Conservation (phyloP, 2,113 vertebrate genomes). For the Esox niger region DNA sequence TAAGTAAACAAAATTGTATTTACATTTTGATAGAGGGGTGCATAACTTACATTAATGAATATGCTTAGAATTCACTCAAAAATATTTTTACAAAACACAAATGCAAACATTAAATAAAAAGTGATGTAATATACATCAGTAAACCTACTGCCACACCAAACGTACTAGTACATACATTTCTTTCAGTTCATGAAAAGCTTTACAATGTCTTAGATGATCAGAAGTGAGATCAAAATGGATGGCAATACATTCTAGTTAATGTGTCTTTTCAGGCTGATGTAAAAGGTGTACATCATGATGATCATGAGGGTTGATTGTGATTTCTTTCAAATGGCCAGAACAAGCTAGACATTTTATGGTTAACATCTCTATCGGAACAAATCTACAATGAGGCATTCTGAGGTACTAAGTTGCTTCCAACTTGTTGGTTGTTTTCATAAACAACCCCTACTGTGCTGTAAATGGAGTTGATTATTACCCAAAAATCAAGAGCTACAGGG, state of each 20-base stretch:
- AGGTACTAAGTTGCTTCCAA: constrained; percentile 65
- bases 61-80: too few relatives aligned
- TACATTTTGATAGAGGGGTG: constrained; percentile 16
- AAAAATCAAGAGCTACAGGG: constrained; percentile 29
- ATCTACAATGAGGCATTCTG: constrained; percentile 45
- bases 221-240: constrained; percentile 44
- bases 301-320: constrained; percentile 40
- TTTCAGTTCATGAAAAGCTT: constrained; percentile 34
- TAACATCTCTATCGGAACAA: constrained; percentile 33
- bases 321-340: constrained; percentile 32
- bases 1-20: constrained; percentile 48
- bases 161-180: constrained; percentile 67
- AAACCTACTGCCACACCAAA: constrained; percentile 52
- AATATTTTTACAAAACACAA: constrained; percentile 33
- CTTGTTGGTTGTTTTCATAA: constrained; percentile 12
- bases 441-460: constrained; percentile 1
- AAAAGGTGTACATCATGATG: constrained; percentile 50
- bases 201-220: constrained; percentile 50
- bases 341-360: constrained; percentile 27
- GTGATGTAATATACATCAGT: constrained; percentile 71
- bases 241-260: constrained; percentile 63
- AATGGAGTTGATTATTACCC: constrained; percentile 28
- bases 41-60: constrained; percentile 30
- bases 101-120: constrained; percentile 69
- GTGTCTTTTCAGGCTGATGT: constrained; percentile 63